These are phyloP conservation scores for Trachurus trachurus DNA, from an alignment of 2,797 vertebrate species.

Conservation along the genomic window DNA sequence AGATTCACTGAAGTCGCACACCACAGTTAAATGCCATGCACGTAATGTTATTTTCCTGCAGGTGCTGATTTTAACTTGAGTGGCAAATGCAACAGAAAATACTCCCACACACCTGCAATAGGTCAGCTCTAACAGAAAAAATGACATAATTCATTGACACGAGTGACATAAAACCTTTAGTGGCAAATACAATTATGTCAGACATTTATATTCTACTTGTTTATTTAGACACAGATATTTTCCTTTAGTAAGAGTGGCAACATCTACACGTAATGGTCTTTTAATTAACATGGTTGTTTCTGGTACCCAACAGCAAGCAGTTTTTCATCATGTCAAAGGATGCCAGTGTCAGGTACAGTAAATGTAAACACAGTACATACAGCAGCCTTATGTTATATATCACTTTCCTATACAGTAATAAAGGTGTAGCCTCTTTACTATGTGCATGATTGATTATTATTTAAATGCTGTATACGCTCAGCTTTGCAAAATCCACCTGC, in stretches of 20 bases:
- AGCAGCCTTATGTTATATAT: neutral
- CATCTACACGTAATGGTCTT: neutral
- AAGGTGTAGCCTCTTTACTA: neutral
- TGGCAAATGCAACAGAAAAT: too few species aligned
- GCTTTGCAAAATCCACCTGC: conserved; percentile 24
- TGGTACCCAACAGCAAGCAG: neutral
- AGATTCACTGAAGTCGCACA: neutral
- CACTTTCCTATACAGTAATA: neutral
- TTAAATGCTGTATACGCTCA: neutral
- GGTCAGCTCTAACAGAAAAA: too few species aligned
- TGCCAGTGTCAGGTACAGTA: neutral
- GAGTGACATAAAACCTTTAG: too few species aligned
- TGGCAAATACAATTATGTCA: neutral
- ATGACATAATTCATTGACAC: too few species aligned
- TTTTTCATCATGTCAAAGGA: neutral
- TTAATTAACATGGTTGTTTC: neutral
- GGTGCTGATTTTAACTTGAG: too few species aligned
- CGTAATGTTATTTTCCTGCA: neutral
- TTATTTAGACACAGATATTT: neutral
- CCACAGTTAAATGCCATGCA: neutral
- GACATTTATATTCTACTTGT: neutral
- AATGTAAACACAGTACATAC: neutral
- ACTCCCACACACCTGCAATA: too few species aligned
- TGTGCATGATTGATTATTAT: neutral
- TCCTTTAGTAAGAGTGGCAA: neutral